phyloP scores from a whole-genome alignment of 2,113 vertebrate genomes.

The Toxotes jaculatrix region DNA sequence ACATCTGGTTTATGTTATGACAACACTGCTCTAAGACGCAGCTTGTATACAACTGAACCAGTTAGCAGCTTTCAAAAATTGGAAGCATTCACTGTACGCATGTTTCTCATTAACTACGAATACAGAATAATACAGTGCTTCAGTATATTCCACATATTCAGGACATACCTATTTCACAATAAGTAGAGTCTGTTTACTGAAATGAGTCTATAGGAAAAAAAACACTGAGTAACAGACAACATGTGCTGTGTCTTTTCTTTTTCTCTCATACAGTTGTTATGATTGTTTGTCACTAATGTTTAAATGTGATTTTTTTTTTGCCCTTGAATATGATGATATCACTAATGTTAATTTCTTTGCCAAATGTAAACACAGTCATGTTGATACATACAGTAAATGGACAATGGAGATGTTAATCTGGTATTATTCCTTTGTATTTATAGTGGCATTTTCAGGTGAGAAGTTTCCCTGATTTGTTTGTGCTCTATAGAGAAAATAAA shows the following conservation, averaged over 20 bases:
- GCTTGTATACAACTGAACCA: constrained; percentile 53
- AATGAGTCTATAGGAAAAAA: not conserved
- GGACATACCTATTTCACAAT: constrained; percentile 15
- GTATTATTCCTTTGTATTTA: not conserved
- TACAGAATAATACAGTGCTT: constrained; percentile 42
- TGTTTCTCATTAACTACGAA: constrained; percentile 63
- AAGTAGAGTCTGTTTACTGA: constrained; percentile 6
- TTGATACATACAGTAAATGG: not conserved
- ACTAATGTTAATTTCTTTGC: not conserved
- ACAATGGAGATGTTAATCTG: not conserved
- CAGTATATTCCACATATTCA: constrained; percentile 35
- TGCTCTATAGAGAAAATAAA: not conserved
- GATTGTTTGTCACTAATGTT: not conserved
- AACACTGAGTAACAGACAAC: not conserved
- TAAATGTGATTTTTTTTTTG: not conserved
- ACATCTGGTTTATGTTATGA: constrained; percentile 77
- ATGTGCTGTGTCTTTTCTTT: not conserved
- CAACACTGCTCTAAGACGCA: constrained; percentile 59
- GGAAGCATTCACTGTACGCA: constrained; percentile 49
- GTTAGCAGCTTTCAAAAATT: constrained; percentile 61
- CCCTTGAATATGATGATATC: not conserved
- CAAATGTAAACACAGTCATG: not conserved
- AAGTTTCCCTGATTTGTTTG: not conserved
- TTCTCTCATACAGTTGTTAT: not conserved
- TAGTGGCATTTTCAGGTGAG: not conserved